phyloP scores from a whole-genome alignment of 2,113 vertebrate species.

The Actenoides hombroni region DNA sequence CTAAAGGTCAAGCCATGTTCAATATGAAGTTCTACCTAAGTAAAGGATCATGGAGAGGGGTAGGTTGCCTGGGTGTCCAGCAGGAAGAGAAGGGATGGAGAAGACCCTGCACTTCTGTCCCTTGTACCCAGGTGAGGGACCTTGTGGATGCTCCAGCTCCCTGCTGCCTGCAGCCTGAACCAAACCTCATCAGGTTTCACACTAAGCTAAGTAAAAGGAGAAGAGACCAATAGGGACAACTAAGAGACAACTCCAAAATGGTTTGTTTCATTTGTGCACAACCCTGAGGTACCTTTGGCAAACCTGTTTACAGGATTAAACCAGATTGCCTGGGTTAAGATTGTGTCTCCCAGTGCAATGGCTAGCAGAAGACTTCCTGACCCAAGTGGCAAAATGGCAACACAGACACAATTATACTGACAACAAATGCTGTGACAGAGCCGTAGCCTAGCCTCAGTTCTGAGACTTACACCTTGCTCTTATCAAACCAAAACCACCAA shows the following conservation, averaged over 20 bases:
- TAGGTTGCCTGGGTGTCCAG: neutral
- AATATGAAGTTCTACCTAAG: neutral
- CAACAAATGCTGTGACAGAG: neutral
- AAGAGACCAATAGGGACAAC: neutral
- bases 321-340: neutral
- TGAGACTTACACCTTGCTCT: neutral
- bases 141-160: neutral
- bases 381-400: neutral
- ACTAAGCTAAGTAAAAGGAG: neutral
- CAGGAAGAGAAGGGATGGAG: neutral
- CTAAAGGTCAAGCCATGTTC: neutral
- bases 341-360: neutral
- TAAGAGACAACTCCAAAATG: fast-evolving
- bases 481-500: neutral
- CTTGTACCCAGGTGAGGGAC: neutral
- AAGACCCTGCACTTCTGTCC: neutral
- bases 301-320: neutral
- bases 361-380: neutral
- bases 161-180: fast-evolving
- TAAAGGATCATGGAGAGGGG: neutral
- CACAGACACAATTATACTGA: neutral
- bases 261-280: neutral
- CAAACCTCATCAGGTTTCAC: neutral
- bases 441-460: neutral
- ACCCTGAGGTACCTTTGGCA: neutral